Conservation (phyloP, 1,140 invertebrate species). For the Hylyphantes graminicola region DNA sequence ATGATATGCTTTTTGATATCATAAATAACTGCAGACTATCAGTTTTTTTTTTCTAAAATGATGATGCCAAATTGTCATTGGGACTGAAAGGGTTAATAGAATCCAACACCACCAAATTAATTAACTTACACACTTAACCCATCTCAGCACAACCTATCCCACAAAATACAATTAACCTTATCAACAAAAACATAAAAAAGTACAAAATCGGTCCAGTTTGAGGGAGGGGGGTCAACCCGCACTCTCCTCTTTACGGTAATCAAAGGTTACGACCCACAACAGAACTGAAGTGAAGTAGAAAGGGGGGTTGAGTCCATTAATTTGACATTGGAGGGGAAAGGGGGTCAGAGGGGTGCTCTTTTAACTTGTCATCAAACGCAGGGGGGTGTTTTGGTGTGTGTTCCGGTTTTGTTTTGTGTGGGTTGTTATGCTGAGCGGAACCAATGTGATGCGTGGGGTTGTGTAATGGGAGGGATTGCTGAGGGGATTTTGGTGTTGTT, state of each 20-base stretch:
- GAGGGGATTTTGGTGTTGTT: no score
- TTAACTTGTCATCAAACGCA: conserved; percentile 58
- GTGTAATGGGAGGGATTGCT: no score
- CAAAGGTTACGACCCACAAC: conserved; percentile 45
- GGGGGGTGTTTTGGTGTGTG: not conserved
- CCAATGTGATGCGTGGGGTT: not conserved
- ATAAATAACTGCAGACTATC: no score
- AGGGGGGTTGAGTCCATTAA: conserved; percentile 49
- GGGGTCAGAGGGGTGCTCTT: conserved; percentile 15
- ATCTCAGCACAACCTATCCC: no score
- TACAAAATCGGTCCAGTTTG: not conserved
- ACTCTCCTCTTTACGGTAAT: conserved; percentile 51
- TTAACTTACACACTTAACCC: no score
- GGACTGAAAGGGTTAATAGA: no score
- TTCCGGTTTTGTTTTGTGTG: conserved; percentile 14
- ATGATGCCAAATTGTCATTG: no score
- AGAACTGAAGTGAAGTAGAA: conserved; percentile 44
- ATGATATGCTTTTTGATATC: no score
- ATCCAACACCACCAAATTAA: no score
- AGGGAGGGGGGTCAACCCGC: not conserved
- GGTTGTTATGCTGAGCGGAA: not conserved
- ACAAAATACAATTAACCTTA: no score
- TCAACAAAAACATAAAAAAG: no score
- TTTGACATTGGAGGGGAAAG: conserved; percentile 16
- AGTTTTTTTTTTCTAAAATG: no score